Evolutionary conservation across 2,113 vertebrate species (phyloP).

Genomic region (Rallus limicola): DNA sequence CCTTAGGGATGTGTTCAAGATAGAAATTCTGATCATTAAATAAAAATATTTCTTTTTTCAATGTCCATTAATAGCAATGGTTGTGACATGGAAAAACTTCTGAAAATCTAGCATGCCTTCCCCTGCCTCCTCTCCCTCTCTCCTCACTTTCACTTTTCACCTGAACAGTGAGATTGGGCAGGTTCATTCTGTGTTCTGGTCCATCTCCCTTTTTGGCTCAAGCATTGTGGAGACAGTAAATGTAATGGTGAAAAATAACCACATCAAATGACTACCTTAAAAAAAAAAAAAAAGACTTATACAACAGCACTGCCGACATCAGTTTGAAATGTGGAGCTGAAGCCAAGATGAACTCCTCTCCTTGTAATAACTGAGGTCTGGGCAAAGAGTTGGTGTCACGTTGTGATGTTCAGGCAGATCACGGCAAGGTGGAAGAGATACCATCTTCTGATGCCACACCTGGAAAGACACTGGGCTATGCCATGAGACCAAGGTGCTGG

Average conservation of each 20-base stretch:
- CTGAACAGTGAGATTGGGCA: neutral
- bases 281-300: neutral
- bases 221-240: neutral
- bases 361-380: neutral
- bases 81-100: neutral
- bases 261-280: neutral
- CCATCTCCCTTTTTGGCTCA: neutral
- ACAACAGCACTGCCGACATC: neutral
- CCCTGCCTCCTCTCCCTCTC: neutral
- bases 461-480: neutral
- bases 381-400: accelerated
- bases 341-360: neutral
- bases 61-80: neutral
- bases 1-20: neutral
- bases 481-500: neutral
- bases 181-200: neutral
- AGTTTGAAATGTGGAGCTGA: neutral
- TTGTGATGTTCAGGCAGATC: conserved; percentile 33
- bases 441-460: conserved; percentile 25
- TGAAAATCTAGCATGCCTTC: neutral
- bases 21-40: neutral
- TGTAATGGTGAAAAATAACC: neutral
- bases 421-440: neutral
- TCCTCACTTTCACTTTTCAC: neutral
- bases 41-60: neutral